Conservation (phyloP, 2,888 invertebrate genomes). For the Epinotia demarniana region DNA sequence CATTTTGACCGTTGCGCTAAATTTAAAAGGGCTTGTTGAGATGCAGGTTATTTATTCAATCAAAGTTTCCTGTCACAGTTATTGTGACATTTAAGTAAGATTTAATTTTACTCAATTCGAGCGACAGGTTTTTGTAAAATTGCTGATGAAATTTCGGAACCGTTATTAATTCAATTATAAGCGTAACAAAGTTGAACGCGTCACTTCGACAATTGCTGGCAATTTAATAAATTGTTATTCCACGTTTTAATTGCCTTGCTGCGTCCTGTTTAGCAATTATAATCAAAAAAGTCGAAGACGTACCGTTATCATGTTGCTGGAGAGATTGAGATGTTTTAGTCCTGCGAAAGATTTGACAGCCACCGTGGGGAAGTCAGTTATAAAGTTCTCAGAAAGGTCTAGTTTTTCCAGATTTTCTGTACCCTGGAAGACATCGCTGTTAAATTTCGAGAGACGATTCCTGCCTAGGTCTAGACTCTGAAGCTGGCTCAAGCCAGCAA, state of each 20-base stretch:
- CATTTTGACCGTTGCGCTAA: background rate
- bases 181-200: conserved; percentile 15
- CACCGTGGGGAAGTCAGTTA: conserved; percentile 91
- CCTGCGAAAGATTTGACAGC: conserved; percentile 89
- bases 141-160: conserved; percentile 1
- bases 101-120: conserved; percentile 4
- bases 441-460: conserved; percentile 91
- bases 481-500: conserved; percentile 87
- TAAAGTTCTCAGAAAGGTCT: conserved; percentile 94
- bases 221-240: conserved; percentile 25
- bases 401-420: conserved; percentile 90
- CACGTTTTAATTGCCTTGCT: conserved; percentile 25
- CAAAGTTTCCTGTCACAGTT: conserved; percentile 9
- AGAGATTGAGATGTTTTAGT: conserved; percentile 90
- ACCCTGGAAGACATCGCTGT: conserved; percentile 93
- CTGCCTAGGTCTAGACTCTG: conserved; percentile 89
- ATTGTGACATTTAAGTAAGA: conserved; percentile 8
- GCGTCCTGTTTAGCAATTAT: conserved; percentile 33
- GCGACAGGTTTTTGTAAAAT: conserved; percentile 2
- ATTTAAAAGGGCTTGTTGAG: background rate
- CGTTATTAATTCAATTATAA: conserved; percentile 38
- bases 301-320: conserved; percentile 94
- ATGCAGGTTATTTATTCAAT: background rate
- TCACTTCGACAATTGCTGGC: conserved; percentile 21
- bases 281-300: conserved; percentile 52